A percentile compares a stretch with the other conserved stretches of the same genome.
These are phyloP conservation scores for Clepsis dumicolana DNA, from an alignment of 2,888 invertebrate genomes.

Conservation along the genomic window DNA sequence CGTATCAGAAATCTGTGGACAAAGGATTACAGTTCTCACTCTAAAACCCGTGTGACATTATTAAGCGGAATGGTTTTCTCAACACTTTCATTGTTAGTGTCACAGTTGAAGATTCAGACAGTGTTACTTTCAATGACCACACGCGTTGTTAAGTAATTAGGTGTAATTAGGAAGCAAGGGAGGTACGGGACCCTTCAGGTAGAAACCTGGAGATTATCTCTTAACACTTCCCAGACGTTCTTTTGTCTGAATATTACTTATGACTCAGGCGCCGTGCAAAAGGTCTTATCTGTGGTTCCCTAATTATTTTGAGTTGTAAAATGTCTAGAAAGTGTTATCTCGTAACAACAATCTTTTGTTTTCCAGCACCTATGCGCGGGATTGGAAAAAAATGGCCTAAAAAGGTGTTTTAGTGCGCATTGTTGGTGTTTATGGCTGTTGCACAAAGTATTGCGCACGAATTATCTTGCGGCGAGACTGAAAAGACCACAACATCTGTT, in stretches of 20 bases:
- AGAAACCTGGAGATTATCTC: conserved; percentile 25
- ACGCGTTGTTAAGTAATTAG: conserved; percentile 27
- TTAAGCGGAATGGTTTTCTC: background rate
- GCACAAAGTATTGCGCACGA: conserved; percentile 25
- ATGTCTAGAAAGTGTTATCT: conserved; percentile 21
- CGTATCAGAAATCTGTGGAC: background rate
- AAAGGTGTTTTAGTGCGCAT: conserved; percentile 16
- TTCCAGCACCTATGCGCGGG: conserved; percentile 9
- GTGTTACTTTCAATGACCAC: conserved; percentile 17
- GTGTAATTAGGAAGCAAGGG: conserved; percentile 18
- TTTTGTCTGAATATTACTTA: conserved; percentile 62
- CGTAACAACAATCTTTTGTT: conserved; percentile 25
- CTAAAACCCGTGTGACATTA: background rate
- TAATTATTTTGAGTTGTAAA: conserved; percentile 51
- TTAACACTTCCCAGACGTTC: conserved; percentile 42
- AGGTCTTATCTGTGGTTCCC: conserved; percentile 52
- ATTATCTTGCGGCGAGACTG: conserved; percentile 30
- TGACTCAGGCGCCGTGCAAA: conserved; percentile 55
- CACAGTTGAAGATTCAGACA: conserved; percentile 1
- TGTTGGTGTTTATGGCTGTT: conserved; percentile 36
- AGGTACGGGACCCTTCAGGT: conserved; percentile 34
- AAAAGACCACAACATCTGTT: conserved; percentile 26
- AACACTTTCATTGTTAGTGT: conserved; percentile 4
- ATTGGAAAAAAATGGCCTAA: background rate
- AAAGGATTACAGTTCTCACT: background rate